Evolutionary conservation across 2,797 vertebrate genomes (phyloP), one percentile per base, ranked within the genome.

Genomic region (Fistularia tabacaria): DNA sequence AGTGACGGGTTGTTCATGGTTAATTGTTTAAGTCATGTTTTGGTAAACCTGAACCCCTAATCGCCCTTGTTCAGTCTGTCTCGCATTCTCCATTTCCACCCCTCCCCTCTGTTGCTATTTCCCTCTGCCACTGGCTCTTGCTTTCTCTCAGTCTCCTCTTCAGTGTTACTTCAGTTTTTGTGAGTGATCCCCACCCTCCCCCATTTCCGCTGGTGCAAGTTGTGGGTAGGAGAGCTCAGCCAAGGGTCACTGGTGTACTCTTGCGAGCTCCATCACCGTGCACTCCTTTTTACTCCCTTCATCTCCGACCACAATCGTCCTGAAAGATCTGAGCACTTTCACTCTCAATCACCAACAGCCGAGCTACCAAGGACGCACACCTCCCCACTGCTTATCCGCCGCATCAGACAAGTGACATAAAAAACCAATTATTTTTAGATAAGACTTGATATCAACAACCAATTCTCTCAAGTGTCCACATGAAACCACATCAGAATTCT

Each of bases 1-100:
- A 49, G 69, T 82, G 77, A 76, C 75, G 76, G 49, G 39, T 56
- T 71, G 64, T 77, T 82, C 74, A 74, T 64, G 54, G 69, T 79
- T 86, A 86, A 89, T 87, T 81, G 80, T 72, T 80, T 75, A 73
- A 77, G 82, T 84, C 83, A 83, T 87, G 84, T 88, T 87, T 85
- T 87, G 83, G 82, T 87, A 81, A 84, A 86, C 74, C 67, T 77
- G 77, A 89, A 83, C 82, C 84, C 46, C 71, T 84, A 85, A 87
- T 90, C 79, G 64, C 61, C 76, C 71, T 69, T 63, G 44, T 62
- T 75, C 68, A 39, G 57, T 79, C 50, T 49, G 49, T 79, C 63
- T 77, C 50, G 7, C 54, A 81, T 65, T 62, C 57, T 70, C 61
- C 13, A 8, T 78, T 77, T 80, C 69, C 71, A 66, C 59, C 76